Conservation (phyloP, 2,113 vertebrate genomes). For the Henicopernis longicauda region DNA sequence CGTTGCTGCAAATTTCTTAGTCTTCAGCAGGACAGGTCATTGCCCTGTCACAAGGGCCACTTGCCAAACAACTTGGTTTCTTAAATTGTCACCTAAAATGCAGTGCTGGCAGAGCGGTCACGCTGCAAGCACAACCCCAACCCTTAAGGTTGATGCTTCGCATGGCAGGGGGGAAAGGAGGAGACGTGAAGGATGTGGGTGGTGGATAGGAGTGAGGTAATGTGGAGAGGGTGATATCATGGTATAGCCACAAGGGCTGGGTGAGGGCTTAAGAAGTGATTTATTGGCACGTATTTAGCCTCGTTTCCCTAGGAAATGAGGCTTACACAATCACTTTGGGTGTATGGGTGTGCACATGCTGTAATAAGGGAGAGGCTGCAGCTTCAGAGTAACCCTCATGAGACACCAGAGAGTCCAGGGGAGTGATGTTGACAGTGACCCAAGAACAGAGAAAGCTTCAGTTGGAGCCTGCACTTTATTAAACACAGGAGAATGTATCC, state of each 20-base stretch:
- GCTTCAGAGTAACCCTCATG: neutral
- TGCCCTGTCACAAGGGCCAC: neutral
- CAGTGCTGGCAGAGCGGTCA: neutral
- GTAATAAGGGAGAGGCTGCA: constrained; percentile 28
- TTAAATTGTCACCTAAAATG: neutral
- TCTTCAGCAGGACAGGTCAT: neutral
- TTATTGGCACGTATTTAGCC: neutral
- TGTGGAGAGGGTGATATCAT: constrained; percentile 46
- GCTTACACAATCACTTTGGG: neutral
- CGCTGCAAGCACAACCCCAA: neutral
- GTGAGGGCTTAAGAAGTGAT: neutral
- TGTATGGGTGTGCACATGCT: neutral
- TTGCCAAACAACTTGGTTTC: neutral
- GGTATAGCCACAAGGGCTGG: neutral
- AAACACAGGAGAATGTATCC: neutral
- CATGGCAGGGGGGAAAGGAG: neutral
- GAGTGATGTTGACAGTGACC: neutral
- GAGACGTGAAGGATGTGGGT: neutral
- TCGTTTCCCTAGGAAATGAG: neutral
- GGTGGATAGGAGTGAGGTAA: constrained; percentile 16
- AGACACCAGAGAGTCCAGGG: neutral
- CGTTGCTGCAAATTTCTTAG: neutral
- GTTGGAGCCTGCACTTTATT: neutral
- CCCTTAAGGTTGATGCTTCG: neutral
- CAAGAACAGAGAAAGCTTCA: neutral